Evolutionary conservation across 2,113 vertebrate genomes (phyloP), one percentile per base, ranked within the genome.

Genomic region (Zosterops borbonicus): DNA sequence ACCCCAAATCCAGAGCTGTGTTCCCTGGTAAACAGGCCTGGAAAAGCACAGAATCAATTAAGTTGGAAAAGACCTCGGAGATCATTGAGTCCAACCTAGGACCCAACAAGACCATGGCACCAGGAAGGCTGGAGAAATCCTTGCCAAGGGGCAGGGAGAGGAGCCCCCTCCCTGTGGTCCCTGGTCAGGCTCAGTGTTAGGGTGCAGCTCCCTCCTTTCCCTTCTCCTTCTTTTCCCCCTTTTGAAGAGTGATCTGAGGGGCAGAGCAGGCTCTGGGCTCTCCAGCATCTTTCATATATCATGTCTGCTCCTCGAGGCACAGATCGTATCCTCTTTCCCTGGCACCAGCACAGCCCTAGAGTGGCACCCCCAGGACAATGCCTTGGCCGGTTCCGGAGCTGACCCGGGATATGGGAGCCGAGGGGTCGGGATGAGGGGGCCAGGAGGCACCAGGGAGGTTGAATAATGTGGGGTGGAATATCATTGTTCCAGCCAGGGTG

Each of bases 131-230:
- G 78, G 46, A 28, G 47, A 29, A 52, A 18, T 2, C 41, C 39
- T 29, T 23, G 15, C 22, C 12, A 2, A 3, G 1, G n/a, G 23
- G 23, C 41, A 23, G 53, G 29, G 25, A 69, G 49, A 31, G 46
- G 27, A 70, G 31, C 33, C 16, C 16, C 23, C 16, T 69, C 12
- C 28, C 47, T 21, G 2, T 1, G 22, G 16, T 10, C 42, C 76
- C 60, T 8, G 52, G 2, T 27, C 12, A 1, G 21, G 62, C 16
- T 7, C 14, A 24, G 59, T 6, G 0, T 33, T 3, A 6, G 63
- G 25, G 23, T 5, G 17, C 53, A 13, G 65, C 70, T 64, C 83
- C 63, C 59, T 33, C 6, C 60, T 50, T 29, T 29, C 35, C 67
- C 56, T 46, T 42, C 49, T 31, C 37, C 73, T 31, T 33, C 49